Conservation (phyloP, 2,888 invertebrate genomes). For the Acrocyrtus sp. region DNA sequence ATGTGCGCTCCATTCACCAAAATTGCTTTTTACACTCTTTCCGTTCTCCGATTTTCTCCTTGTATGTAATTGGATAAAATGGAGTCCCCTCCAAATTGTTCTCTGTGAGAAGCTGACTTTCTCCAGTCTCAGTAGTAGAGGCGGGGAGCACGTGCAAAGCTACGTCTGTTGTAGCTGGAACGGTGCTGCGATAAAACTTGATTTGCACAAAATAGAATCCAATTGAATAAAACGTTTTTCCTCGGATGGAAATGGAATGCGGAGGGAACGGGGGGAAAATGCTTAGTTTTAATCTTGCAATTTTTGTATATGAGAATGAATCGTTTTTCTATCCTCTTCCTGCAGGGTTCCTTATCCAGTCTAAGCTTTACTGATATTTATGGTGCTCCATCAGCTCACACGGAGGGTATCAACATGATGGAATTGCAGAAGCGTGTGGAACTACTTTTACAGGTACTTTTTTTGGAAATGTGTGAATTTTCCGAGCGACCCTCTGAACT, state of each 20-base stretch:
- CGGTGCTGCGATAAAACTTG: no score
- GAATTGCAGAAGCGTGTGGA: conserved; percentile 90
- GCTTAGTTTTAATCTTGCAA: no score
- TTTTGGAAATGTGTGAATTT: no score
- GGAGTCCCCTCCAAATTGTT: neutral
- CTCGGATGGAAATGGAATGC: neutral
- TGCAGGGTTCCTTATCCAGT: conserved; percentile 83
- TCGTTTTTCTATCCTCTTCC: conserved; percentile 7
- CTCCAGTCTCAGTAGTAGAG: no score
- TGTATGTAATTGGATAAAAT: neutral
- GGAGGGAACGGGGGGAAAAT: neutral
- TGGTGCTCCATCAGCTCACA: conserved; percentile 67
- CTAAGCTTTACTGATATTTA: conserved; percentile 95
- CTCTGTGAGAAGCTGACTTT: no score
- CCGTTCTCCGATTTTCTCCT: no score
- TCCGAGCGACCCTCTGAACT: no score
- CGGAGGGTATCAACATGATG: conserved; percentile 84
- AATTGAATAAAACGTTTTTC: neutral
- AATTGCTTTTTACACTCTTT: neutral
- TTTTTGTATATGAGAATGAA: no score
- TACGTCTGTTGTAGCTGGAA: no score
- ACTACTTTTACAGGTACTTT: conserved; percentile 69
- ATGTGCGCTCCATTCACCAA: neutral
- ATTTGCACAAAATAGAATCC: neutral
- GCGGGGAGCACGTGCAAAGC: no score